phyloP scores from a whole-genome alignment of 2,113 vertebrate species.

The Tachysurus vachellii region DNA sequence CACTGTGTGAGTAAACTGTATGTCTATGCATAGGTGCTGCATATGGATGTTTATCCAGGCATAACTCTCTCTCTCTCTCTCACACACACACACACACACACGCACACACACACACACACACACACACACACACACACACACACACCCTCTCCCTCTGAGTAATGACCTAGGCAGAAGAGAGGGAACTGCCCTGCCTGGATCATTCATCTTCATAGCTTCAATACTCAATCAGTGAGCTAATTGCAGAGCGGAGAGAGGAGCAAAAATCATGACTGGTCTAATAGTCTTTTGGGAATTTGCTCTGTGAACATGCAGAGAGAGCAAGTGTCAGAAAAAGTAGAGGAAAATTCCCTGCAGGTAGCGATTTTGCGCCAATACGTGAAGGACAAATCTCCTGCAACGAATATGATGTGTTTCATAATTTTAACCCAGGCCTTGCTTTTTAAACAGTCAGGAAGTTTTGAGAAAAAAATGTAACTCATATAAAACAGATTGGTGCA shows the following conservation, averaged over 20 bases:
- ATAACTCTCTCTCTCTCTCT: neutral
- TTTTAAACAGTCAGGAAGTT: conserved; percentile 9
- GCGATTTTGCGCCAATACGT: conserved; percentile 37
- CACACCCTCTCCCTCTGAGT: conserved; percentile 48
- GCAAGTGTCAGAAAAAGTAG: conserved; percentile 53
- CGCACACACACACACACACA: conserved; percentile 1
- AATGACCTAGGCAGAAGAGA: conserved; percentile 73
- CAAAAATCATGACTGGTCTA: conserved; percentile 66
- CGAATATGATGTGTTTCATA: neutral
- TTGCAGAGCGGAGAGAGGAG: conserved; percentile 73
- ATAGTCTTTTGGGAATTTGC: conserved; percentile 67
- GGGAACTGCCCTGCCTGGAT: conserved; percentile 69
- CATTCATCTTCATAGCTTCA: conserved; percentile 80
- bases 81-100: neutral
- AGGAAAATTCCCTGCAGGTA: conserved; percentile 39
- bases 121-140: conserved; percentile 3
- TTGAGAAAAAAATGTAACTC: neutral
- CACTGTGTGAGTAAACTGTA: neutral
- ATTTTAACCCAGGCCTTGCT: neutral
- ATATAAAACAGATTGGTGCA: neutral
- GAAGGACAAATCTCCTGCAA: neutral
- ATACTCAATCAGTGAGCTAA: conserved; percentile 80
- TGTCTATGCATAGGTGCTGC: neutral
- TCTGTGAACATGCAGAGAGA: conserved; percentile 31
- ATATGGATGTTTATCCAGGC: conserved; percentile 11